Evolutionary conservation across 2,797 vertebrate genomes (phyloP), one percentile per base, ranked within the genome.

Genomic region (Pelodytes ibericus): DNA sequence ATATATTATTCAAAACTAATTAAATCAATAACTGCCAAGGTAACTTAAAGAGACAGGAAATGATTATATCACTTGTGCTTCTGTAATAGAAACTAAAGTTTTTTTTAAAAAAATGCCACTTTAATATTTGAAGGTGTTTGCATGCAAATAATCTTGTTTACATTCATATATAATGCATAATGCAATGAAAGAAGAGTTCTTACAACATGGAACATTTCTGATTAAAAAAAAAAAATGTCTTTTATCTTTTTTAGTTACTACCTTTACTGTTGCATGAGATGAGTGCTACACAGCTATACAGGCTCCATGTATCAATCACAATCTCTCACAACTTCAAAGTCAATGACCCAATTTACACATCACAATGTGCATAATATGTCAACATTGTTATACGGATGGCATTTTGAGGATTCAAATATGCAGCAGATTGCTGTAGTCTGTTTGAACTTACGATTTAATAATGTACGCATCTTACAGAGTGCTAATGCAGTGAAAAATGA

Each of bases 331-430:
- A 41, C 72, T 74, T 74, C 72, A 58, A 74, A 74, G 72, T 66
- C 31, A 29, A 36, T 62, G 44, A 74, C 57, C 51, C 62, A 74
- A 74, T 74, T 73, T 74, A 65, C 49, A 58, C 39, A 49, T 58
- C 58, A 66, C 44, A 25, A 58, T 58, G 33, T 66, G n/a, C 56
- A 74, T 65, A 64, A 57, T 64, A 64, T 73, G 47, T 74, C 31
- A 65, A 31, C 72, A 44, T 51, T 22, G 49, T 30, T 33, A 31
- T 58, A 22, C n/a, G 36, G 64, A 39, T 39, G 49, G 56, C 44
- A 33, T 51, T 44, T 25, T 27, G 24, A 15, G 25, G 16, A 29
- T 15, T 56, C 7, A 56, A 9, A 22, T 25, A 20, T 44, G 47
- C 27, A 33, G 59, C 11, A 53, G 3, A 44, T 44, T 9, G 7